Conservation (phyloP, 2,888 invertebrate species). For the Mylabris sibirica region DNA sequence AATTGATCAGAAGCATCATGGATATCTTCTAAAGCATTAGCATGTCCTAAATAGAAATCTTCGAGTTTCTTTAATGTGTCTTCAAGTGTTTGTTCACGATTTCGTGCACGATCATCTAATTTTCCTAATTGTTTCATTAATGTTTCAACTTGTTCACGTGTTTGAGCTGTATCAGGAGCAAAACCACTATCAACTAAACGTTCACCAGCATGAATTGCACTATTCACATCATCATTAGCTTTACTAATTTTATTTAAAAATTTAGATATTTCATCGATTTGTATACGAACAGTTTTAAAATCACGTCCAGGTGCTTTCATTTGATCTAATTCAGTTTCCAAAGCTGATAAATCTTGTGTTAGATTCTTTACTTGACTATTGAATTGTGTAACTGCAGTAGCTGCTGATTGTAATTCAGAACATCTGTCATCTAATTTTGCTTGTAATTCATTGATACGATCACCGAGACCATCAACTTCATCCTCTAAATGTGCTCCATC, state of each 20-base stretch:
- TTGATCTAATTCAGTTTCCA: slow-evolving; percentile 84
- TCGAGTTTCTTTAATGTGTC: slow-evolving; percentile 79
- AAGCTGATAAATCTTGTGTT: slow-evolving; percentile 75
- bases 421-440: slow-evolving; percentile 80
- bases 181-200: slow-evolving; percentile 84
- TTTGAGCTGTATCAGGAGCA: slow-evolving; percentile 82
- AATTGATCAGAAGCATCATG: slow-evolving; percentile 79
- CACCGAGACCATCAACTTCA: slow-evolving; percentile 79
- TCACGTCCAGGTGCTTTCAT: slow-evolving; percentile 91
- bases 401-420: slow-evolving; percentile 82
- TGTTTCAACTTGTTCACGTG: slow-evolving; percentile 81
- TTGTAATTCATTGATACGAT: slow-evolving; percentile 79
- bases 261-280: slow-evolving; percentile 80
- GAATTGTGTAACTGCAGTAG: slow-evolving; percentile 85
- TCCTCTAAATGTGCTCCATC: slow-evolving; percentile 80
- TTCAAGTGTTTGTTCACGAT: slow-evolving; percentile 81
- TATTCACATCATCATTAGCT: slow-evolving; percentile 71
- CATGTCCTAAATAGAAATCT: slow-evolving; percentile 83
- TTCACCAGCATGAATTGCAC: slow-evolving; percentile 77
- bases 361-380: slow-evolving; percentile 86
- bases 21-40: slow-evolving; percentile 78
- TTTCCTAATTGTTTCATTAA: slow-evolving; percentile 79
- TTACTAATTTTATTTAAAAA: slow-evolving; percentile 73
- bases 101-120: slow-evolving; percentile 80
- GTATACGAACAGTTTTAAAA: slow-evolving; percentile 81